Evolutionary conservation across 1,140 invertebrate species (phyloP).

Genomic region (Zaprionus kolodkinae): DNA sequence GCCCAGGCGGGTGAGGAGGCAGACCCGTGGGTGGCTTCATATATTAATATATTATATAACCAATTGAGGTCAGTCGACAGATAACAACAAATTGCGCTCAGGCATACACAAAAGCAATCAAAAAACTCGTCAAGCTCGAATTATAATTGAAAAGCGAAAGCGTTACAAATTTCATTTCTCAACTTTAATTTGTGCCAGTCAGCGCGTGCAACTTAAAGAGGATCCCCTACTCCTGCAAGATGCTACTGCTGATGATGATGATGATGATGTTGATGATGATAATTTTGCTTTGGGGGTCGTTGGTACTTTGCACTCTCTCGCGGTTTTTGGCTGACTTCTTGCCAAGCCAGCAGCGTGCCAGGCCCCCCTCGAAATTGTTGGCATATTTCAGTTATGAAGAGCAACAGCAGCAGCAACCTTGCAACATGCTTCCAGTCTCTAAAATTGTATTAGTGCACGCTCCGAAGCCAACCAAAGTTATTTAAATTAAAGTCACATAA

Average conservation of each 20-base stretch:
- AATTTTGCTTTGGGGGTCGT: background rate
- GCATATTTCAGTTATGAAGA: conserved; percentile 42
- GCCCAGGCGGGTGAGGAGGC: background rate
- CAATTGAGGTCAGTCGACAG: conserved; percentile 57
- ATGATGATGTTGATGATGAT: background rate
- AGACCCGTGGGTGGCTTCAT: background rate
- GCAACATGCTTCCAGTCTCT: conserved; percentile 40
- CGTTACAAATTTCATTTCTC: conserved; percentile 58
- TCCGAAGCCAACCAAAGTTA: conserved; percentile 53
- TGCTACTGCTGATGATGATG: background rate
- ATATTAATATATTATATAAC: conserved; percentile 1
- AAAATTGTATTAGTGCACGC: conserved; percentile 48
- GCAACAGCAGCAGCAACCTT: conserved; percentile 27
- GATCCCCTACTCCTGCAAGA: background rate
- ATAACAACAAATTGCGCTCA: conserved; percentile 56
- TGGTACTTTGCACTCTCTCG: conserved; percentile 30
- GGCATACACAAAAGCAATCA: conserved; percentile 59
- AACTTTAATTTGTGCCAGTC: conserved; percentile 51
- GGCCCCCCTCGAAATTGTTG: conserved; percentile 24
- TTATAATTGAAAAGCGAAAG: conserved; percentile 63
- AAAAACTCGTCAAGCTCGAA: conserved; percentile 53
- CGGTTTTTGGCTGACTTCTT: conserved; percentile 35
- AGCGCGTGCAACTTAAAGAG: conserved; percentile 29
- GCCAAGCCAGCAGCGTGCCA: background rate
- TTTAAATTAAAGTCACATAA: conserved; percentile 63